Conservation (phyloP, 2,888 invertebrate species). For the Xestia c-nigrum region DNA sequence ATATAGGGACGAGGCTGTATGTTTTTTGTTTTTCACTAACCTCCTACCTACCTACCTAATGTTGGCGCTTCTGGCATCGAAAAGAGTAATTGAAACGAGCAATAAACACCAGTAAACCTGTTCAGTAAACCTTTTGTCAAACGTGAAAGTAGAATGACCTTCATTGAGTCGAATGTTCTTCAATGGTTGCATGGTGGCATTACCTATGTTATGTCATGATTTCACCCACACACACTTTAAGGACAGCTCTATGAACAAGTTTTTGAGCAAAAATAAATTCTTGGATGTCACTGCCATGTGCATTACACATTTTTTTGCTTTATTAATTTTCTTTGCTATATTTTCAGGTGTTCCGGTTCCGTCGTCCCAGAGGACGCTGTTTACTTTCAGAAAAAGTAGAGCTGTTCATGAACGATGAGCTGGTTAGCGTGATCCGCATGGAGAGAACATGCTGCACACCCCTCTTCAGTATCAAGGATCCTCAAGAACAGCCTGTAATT, state of each 20-base stretch:
- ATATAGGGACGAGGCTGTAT: neutral
- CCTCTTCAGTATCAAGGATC: conserved; percentile 73
- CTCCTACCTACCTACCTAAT: neutral
- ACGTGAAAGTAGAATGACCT: neutral
- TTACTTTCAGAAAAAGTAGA: conserved; percentile 77
- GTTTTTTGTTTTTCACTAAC: neutral
- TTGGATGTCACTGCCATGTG: too few species aligned
- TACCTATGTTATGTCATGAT: too few species aligned
- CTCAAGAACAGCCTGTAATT: conserved; percentile 69
- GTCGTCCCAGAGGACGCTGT: conserved; percentile 69
- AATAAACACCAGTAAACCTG: neutral
- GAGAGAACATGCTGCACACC: conserved; percentile 75
- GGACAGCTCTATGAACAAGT: too few species aligned
- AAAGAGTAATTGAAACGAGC: neutral
- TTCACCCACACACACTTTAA: too few species aligned
- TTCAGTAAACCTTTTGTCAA: neutral
- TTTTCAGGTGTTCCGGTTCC: conserved; percentile 75
- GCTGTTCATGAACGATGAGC: conserved; percentile 68
- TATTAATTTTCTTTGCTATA: neutral
- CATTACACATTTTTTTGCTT: neutral
- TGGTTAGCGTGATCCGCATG: conserved; percentile 73
- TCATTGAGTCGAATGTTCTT: too few species aligned
- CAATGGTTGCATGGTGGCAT: too few species aligned
- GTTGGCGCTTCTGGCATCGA: neutral
- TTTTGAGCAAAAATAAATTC: neutral